Conservation (phyloP, 2,888 invertebrate species). For the Galerucella calmariensis region DNA sequence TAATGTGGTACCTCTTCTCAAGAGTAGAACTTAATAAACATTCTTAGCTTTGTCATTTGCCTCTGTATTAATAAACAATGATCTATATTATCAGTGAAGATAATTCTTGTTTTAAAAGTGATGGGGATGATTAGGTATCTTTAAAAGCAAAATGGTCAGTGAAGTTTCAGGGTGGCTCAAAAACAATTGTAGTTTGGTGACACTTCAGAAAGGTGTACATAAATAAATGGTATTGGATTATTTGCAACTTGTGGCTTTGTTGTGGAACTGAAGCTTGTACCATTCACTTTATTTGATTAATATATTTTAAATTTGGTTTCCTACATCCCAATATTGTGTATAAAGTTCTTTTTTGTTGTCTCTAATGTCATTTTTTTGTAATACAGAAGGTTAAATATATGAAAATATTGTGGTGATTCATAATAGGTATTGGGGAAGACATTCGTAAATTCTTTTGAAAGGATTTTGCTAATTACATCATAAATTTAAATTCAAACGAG, state of each 20-base stretch:
- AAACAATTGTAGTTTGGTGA: not conserved
- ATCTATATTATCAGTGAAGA: slow-evolving; percentile 1
- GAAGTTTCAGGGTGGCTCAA: not conserved
- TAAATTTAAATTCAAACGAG: not conserved
- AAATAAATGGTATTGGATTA: no score
- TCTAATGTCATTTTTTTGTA: not conserved
- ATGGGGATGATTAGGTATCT: not conserved
- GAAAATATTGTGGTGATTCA: not conserved
- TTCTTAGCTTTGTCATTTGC: not conserved
- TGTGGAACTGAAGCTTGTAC: no score
- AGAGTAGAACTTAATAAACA: slow-evolving; percentile 9
- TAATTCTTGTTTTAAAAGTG: not conserved
- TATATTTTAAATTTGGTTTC: not conserved
- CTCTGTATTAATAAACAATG: slow-evolving; percentile 23
- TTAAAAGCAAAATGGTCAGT: not conserved
- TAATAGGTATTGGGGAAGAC: not conserved
- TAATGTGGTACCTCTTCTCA: not conserved
- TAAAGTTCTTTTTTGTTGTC: not conserved
- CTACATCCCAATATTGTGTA: not conserved
- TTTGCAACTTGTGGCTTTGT: no score
- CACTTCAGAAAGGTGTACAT: not conserved
- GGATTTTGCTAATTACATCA: not conserved
- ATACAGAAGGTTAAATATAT: not conserved
- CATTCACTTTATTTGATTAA: no score
- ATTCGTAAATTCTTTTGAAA: not conserved